Evolutionary conservation across 2,113 vertebrate species (phyloP).

Genomic region (Pycnonotus jocosus): DNA sequence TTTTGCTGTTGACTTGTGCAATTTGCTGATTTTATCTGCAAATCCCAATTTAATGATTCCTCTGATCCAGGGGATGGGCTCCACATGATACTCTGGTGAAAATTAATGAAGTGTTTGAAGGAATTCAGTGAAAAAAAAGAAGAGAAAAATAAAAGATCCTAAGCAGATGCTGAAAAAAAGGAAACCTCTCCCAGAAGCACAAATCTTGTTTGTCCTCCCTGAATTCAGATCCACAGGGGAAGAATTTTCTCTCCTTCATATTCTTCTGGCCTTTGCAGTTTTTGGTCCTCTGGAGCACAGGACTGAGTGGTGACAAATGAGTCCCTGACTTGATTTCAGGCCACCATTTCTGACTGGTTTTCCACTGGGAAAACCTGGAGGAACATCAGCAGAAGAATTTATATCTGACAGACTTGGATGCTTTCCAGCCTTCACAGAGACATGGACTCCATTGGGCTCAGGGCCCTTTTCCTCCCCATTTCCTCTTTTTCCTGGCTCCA

Average conservation of each 20-base stretch:
- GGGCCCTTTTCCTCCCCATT: not conserved
- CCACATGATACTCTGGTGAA: not conserved
- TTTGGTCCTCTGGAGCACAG: not conserved
- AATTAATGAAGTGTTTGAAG: not conserved
- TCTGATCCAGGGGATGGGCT: not conserved
- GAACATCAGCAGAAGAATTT: not conserved
- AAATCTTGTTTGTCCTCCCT: not conserved
- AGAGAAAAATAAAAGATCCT: not conserved
- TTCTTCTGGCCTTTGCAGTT: not conserved
- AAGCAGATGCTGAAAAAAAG: not conserved
- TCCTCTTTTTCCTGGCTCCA: not conserved
- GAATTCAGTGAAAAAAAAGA: not conserved
- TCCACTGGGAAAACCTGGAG: not conserved
- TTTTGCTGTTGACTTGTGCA: not conserved
- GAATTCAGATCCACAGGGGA: not conserved
- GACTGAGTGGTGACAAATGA: not conserved
- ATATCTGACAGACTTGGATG: not conserved
- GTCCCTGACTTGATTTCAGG: not conserved
- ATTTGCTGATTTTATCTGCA: not conserved
- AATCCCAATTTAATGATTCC: not conserved
- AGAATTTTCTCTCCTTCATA: not conserved
- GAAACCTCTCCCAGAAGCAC: not conserved
- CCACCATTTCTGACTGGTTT: not conserved
- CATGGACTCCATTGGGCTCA: rapidly evolving
- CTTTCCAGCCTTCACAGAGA: not conserved